Evolutionary conservation across 2,888 invertebrate genomes (phyloP), one percentile per base, ranked within the genome.

Genomic region (Hirtodrosophila confusa): DNA sequence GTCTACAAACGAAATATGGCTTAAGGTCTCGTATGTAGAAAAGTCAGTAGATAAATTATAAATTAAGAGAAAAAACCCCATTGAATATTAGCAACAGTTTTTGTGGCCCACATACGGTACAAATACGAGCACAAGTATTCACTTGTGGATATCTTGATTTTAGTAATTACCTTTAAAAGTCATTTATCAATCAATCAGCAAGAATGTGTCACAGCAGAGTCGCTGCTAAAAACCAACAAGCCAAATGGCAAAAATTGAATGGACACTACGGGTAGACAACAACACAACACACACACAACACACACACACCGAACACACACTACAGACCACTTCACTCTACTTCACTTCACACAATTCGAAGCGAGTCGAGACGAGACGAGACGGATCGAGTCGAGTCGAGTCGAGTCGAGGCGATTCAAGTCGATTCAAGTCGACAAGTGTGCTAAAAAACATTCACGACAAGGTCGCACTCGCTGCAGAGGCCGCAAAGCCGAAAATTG

Each of bases 151-250:
- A 73, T 76, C 68, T 72, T 65, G 69, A 68, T 70, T 83, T 65
- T 62, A 61, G 75, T 80, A 86, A 86, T 84, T 86, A 86, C 75
- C 61, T 73, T 63, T 69, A 69, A 75, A 75, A 75, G 74, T 80
- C 82, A 82, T 82, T 84, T 84, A 82, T 84, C 82, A 82, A 82
- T 82, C 86, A 86, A 80, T 78, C 80, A 73, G 68, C 63, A 73
- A 73, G 65, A 78, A 83, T 86, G 73, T 86, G 80, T 78, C 80
- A 72, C 71, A 65, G 43, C 56, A 53, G 23, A 64, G 53, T 48
- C 60, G 50, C 60, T 61, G 23, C 53, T 31, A 40, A 62, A 62
- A 69, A 55, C 51, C 17, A 65, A 50, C 50, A 60, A 62, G 40
- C 62, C 55, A 62, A 55, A 54, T 47, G 36, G 24, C 53, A 41